phyloP scores from a whole-genome alignment of 2,797 vertebrate genomes.

The Petrocephalus schoutedeni region DNA sequence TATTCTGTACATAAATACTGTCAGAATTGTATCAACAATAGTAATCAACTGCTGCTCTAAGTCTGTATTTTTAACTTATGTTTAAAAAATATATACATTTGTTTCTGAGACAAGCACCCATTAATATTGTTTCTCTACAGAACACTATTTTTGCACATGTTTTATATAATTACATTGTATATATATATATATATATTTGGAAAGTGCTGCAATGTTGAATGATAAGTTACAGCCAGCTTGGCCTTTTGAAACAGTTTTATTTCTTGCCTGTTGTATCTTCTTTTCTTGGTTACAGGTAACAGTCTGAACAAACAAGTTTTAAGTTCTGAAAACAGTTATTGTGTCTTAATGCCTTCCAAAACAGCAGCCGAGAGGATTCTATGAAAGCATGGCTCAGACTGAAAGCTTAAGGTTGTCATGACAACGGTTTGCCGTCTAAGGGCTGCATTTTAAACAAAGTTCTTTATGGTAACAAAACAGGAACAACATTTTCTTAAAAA shows the following conservation, averaged over 20 bases:
- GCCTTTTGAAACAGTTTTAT: neutral
- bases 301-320: neutral
- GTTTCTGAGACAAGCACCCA: neutral
- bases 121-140: neutral
- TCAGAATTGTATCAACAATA: neutral
- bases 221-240: neutral
- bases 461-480: neutral
- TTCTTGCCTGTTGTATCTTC: neutral
- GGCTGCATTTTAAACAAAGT: neutral
- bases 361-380: neutral
- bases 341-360: neutral
- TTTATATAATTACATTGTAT: neutral
- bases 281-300: neutral
- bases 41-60: neutral
- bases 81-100: neutral
- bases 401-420: neutral
- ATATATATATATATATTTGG: neutral
- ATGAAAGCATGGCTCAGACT: neutral
- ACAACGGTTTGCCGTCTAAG: neutral
- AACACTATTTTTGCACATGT: neutral
- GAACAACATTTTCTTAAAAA: neutral
- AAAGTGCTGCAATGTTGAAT: neutral
- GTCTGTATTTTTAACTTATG: neutral
- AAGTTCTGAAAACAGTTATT: neutral
- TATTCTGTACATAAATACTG: neutral